These are phyloP conservation scores for Microctenopoma stevenorrisi DNA, from an alignment of 2,797 vertebrate genomes.

Conservation along the genomic window DNA sequence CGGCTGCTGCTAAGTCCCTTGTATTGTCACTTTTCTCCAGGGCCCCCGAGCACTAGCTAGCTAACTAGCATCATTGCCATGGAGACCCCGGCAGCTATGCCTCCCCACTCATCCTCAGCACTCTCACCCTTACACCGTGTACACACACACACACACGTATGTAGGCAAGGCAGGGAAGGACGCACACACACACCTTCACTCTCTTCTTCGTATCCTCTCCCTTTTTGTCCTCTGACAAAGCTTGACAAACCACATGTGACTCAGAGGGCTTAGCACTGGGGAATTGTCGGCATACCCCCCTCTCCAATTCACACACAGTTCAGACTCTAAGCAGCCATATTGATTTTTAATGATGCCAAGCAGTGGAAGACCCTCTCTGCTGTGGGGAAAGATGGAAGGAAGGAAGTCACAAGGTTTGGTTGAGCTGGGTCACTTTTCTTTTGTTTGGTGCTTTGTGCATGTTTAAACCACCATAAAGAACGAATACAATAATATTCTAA, in stretches of 20 bases:
- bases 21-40: constrained; percentile 94
- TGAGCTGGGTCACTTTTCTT: constrained; percentile 7
- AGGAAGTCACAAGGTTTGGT: constrained; percentile 9
- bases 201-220: constrained; percentile 48
- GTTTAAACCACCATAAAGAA: not conserved
- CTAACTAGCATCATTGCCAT: constrained; percentile 96
- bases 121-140: constrained; percentile 53
- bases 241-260: constrained; percentile 98
- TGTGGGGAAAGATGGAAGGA: constrained; percentile 8
- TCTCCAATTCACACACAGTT: constrained; percentile 72
- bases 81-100: constrained; percentile 93
- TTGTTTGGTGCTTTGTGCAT: not conserved
- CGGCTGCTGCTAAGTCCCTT: constrained; percentile 86
- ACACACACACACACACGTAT: constrained; percentile 24
- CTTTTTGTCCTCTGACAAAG: constrained; percentile 94
- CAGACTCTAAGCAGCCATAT: constrained; percentile 87
- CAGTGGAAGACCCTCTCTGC: constrained; percentile 49
- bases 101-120: constrained; percentile 69
- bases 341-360: constrained; percentile 80
- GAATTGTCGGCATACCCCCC: constrained; percentile 79
- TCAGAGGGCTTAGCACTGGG: constrained; percentile 91
- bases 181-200: constrained; percentile 46
- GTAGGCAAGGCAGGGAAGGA: constrained; percentile 15
- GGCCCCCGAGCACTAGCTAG: constrained; percentile 90
- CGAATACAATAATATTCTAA: not conserved